phyloP scores from a whole-genome alignment of 2,113 vertebrate genomes.

The Grammomys dolichurus region DNA sequence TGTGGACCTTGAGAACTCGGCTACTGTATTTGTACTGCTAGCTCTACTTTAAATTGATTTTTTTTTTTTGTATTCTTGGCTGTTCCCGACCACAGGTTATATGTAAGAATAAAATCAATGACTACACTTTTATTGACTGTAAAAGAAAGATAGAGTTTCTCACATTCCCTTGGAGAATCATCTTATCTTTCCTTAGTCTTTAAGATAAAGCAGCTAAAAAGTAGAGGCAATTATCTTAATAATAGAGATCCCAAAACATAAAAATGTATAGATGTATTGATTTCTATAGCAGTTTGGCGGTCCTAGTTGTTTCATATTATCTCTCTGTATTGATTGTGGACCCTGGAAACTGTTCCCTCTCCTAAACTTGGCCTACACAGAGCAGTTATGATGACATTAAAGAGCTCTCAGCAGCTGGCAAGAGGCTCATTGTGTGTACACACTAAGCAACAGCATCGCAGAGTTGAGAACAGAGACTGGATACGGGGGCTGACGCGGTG shows the following conservation, averaged over 20 bases:
- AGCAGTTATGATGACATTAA: constrained; percentile 32
- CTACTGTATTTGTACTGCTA: neutral
- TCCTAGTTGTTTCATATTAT: constrained; percentile 40
- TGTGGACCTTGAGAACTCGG: neutral
- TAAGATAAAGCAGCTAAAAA: constrained; percentile 59
- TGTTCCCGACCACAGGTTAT: constrained; percentile 19
- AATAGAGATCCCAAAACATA: constrained; percentile 11
- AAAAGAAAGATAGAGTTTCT: constrained; percentile 46
- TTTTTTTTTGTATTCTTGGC: constrained; percentile 45
- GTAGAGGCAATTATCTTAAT: constrained; percentile 55
- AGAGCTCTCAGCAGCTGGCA: neutral
- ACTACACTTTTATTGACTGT: constrained; percentile 7
- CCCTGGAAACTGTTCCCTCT: constrained; percentile 20
- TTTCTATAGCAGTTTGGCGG: constrained; percentile 39
- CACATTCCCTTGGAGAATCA: neutral
- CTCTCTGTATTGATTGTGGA: constrained; percentile 39
- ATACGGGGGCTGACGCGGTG: neutral
- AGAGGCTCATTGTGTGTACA: constrained; percentile 2
- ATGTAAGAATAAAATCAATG: constrained; percentile 56
- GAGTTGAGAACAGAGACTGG: neutral
- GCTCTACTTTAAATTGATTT: neutral
- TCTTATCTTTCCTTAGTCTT: constrained; percentile 32
- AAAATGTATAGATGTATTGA: neutral
- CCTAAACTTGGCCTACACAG: neutral
- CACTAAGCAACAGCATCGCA: neutral